Evolutionary conservation across 1,140 invertebrate genomes (phyloP).

Genomic region (Chelonus insularis): DNA sequence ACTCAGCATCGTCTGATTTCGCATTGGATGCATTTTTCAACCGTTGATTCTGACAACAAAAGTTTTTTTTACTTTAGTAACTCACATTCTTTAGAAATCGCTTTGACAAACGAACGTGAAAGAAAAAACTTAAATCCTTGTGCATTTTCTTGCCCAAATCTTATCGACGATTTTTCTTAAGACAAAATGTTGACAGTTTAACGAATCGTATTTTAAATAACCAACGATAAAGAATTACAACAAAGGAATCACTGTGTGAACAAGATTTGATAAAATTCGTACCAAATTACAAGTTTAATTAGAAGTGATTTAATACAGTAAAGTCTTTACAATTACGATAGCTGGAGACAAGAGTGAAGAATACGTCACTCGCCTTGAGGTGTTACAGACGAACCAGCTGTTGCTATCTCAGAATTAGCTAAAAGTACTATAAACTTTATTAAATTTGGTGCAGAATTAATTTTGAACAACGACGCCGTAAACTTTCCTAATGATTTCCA

Average conservation of each 20-base stretch:
- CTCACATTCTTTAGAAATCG: constrained; percentile 5
- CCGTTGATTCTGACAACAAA: constrained; percentile 13
- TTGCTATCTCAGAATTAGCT: constrained; percentile 30
- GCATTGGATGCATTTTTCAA: constrained; percentile 34
- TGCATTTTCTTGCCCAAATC: constrained; percentile 7
- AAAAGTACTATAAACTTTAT: constrained; percentile 24
- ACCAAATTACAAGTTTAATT: too few relatives aligned
- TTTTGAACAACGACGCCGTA: constrained; percentile 17
- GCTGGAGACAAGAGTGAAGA: too few relatives aligned
- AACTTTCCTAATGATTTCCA: constrained; percentile 28
- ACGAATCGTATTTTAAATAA: constrained; percentile 1
- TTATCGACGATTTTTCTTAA: constrained; percentile 3
- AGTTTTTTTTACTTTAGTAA: constrained; percentile 1
- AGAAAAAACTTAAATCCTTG: not conserved
- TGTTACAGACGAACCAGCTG: constrained; percentile 28
- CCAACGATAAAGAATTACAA: too few relatives aligned
- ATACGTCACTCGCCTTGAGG: not conserved
- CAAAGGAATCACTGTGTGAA: too few relatives aligned
- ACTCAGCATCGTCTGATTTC: constrained; percentile 34
- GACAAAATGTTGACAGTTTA: not conserved
- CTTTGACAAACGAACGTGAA: constrained; percentile 14
- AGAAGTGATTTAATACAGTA: too few relatives aligned
- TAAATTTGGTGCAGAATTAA: constrained; percentile 28
- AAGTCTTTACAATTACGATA: too few relatives aligned
- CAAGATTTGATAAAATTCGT: too few relatives aligned